Evolutionary conservation across 2,113 vertebrate genomes (phyloP), one percentile per base, ranked within the genome.

Genomic region (Pluvianellus socialis): DNA sequence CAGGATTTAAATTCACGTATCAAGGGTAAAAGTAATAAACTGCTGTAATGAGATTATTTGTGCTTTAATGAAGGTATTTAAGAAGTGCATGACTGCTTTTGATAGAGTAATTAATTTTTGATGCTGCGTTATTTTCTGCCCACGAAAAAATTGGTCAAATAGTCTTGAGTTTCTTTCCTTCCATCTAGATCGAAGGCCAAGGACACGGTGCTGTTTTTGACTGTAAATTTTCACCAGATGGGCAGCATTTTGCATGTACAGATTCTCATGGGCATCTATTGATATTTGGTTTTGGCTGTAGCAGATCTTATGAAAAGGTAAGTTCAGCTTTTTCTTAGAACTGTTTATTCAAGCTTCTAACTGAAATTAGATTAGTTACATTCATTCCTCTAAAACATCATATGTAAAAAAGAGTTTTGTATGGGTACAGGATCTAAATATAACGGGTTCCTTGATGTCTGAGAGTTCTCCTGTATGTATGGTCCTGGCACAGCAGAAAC

Each of bases 121-220:
- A 27, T 89, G 52, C 9, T 81, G 40, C 7, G 9, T 53, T 88
- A 8, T 38, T 22, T 10, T 90, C 86, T 91, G 5, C 44, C 81
- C 10, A 42, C 44, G 50, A 83, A 83, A 53, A 70, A 35, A 55
- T 14, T 9, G 6, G 5, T 45, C 52, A 28, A 4, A 33, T 84
- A 71, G 14, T 82, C 47, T 73, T 72, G 23, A 77, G 8, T 86
- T 90, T 65, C 58, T 86, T 95, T 81, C 28, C 28, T 91, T 79
- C 40, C 8, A 76, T 83, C 49, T 77, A 99, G 99, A 99, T 99
- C 90, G 99, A 99, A 97, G 99, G 99, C 47, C 99, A 99, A 97
- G 99, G 99, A 88, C 99, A 99, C 0, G 99, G 99, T 82, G 99
- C 99, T 42, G 99, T 99, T 61, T 99, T 99, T 95, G 99, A 99